phyloP scores from a whole-genome alignment of 2,113 vertebrate species.

The Callipepla californica region DNA sequence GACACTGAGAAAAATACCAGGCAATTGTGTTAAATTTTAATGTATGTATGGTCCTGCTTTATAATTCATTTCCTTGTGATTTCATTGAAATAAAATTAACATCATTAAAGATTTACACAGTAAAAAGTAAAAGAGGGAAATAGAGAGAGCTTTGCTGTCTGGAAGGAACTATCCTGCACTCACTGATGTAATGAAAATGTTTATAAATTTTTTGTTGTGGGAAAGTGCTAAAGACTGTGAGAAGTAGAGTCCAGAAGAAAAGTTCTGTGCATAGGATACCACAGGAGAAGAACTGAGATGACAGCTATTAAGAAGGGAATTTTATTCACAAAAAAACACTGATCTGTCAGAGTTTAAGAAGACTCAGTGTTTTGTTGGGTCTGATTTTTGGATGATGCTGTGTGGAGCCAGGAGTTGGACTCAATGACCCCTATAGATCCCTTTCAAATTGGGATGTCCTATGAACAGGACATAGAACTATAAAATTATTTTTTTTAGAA shows the following conservation, averaged over 20 bases:
- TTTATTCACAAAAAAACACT: neutral
- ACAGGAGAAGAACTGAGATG: neutral
- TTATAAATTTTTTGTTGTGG: neutral
- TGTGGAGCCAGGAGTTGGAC: too few relatives aligned
- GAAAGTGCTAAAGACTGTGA: neutral
- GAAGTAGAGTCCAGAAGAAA: neutral
- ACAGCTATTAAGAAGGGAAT: neutral
- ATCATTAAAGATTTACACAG: neutral
- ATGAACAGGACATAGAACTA: neutral
- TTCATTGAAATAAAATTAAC: conserved; percentile 36
- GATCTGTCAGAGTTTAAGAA: too few relatives aligned
- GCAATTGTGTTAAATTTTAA: neutral
- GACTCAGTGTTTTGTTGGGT: too few relatives aligned
- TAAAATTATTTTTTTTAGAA: neutral
- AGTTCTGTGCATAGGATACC: neutral
- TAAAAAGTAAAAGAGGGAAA: neutral
- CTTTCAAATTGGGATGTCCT: too few relatives aligned
- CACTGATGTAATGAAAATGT: neutral
- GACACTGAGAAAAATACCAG: conserved; percentile 34
- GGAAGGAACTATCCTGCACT: neutral
- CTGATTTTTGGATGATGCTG: too few relatives aligned
- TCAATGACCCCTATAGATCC: too few relatives aligned
- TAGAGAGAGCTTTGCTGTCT: neutral
- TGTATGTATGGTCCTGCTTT: neutral
- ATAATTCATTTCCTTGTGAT: neutral